Conservation (phyloP, 1,140 invertebrate genomes). For the Dendrolimus kikuchii region DNA sequence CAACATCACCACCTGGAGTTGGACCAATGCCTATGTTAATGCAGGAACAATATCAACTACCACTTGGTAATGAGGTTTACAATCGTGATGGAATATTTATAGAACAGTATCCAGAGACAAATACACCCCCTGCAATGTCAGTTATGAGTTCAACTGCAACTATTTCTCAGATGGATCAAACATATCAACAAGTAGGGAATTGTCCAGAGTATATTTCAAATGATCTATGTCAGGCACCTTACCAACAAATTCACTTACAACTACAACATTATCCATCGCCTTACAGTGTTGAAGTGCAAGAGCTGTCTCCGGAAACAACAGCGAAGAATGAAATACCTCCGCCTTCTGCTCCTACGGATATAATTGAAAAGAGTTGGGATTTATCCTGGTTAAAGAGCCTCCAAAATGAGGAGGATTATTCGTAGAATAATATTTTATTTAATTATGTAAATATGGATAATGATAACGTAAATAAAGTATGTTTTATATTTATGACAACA, state of each 20-base stretch:
- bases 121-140: slow-evolving; percentile 10
- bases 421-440: slow-evolving; percentile 3
- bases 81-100: slow-evolving; percentile 9
- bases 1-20: slow-evolving; percentile 24
- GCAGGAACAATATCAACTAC: slow-evolving; percentile 19
- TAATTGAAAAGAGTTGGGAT: slow-evolving; percentile 29
- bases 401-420: slow-evolving; percentile 25
- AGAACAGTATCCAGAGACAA: slow-evolving; percentile 12
- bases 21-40: slow-evolving; percentile 10
- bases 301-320: slow-evolving; percentile 12
- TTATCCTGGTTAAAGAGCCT: slow-evolving; percentile 40
- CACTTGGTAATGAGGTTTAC: slow-evolving; percentile 5
- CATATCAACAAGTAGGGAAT: neutral
- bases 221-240: slow-evolving; percentile 7
- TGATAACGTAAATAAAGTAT: neutral
- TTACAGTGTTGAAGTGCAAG: slow-evolving; percentile 5
- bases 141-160: neutral
- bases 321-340: slow-evolving; percentile 13
- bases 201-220: neutral
- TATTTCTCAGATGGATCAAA: slow-evolving; percentile 2
- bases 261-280: slow-evolving; percentile 8
- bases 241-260: slow-evolving; percentile 13
- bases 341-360: slow-evolving; percentile 11
- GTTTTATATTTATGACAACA: neutral
- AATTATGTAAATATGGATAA: slow-evolving; percentile 2